Evolutionary conservation across 2,797 vertebrate genomes (phyloP).

Genomic region (Pelobates cultripes): DNA sequence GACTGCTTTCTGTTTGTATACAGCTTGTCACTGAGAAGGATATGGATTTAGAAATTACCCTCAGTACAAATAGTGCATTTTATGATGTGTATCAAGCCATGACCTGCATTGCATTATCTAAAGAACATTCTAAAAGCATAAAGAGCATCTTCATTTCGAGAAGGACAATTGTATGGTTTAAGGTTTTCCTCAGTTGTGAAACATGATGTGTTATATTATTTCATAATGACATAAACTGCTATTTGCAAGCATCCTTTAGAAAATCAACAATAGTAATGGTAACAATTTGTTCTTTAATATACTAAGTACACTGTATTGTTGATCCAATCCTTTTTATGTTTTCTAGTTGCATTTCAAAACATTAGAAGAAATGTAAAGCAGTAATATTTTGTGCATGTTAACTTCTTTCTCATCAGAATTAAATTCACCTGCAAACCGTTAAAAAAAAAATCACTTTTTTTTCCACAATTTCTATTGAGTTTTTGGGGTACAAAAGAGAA

Average conservation of each 20-base stretch:
- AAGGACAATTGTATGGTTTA: background rate
- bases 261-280: too few relatives aligned
- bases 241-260: background rate
- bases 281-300: too few relatives aligned
- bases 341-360: too few relatives aligned
- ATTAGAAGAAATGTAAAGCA: too few relatives aligned
- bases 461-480: too few relatives aligned
- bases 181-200: background rate
- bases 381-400: too few relatives aligned
- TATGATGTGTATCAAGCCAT: slow-evolving; percentile 6
- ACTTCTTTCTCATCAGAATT: too few relatives aligned
- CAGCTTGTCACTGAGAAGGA: slow-evolving; percentile 13
- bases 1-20: slow-evolving; percentile 32
- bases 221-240: background rate
- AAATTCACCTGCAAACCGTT: too few relatives aligned
- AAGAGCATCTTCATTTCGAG: background rate
- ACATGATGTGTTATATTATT: background rate
- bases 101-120: slow-evolving; percentile 13
- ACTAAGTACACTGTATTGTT: too few relatives aligned
- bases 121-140: background rate
- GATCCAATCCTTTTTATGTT: too few relatives aligned
- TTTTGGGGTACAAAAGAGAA: too few relatives aligned
- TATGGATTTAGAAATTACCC: slow-evolving; percentile 34
- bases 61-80: slow-evolving; percentile 17
- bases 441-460: too few relatives aligned